These are phyloP conservation scores for Lasioglossum morio DNA, from an alignment of 2,888 invertebrate species.

Conservation along the genomic window DNA sequence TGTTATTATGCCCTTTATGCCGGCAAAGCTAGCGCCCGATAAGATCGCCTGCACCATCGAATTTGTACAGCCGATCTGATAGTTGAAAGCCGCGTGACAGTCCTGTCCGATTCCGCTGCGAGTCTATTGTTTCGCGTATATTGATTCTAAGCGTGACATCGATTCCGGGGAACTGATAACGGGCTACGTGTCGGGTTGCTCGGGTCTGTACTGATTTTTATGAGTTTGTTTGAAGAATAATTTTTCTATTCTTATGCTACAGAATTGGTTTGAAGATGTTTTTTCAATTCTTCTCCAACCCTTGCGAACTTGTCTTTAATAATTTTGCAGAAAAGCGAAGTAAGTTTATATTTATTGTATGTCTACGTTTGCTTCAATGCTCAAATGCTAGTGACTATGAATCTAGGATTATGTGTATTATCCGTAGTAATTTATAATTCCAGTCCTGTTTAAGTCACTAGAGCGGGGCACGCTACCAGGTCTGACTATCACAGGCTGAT, in stretches of 20 bases:
- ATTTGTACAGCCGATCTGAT: constrained; percentile 10
- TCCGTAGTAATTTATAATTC: background rate
- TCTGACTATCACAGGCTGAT: background rate
- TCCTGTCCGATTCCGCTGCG: background rate
- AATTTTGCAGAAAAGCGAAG: too few relatives aligned
- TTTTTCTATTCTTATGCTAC: background rate
- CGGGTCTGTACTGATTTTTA: background rate
- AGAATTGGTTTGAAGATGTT: background rate
- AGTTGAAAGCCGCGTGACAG: background rate
- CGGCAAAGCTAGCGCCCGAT: background rate
- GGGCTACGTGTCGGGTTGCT: background rate
- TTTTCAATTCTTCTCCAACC: too few relatives aligned
- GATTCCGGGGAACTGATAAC: constrained; percentile 8
- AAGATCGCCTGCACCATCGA: constrained; percentile 20
- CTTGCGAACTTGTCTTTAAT: too few relatives aligned
- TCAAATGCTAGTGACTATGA: too few relatives aligned
- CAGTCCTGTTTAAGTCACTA: background rate
- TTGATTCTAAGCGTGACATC: constrained; percentile 1
- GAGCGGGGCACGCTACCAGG: background rate
- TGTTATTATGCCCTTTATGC: constrained; percentile 39
- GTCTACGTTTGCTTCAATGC: too few relatives aligned
- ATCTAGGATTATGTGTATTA: too few relatives aligned
- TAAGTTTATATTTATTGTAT: too few relatives aligned
- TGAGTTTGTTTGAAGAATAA: background rate
- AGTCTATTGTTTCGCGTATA: background rate